These are phyloP conservation scores for Chionomys nivalis DNA, from an alignment of 2,113 vertebrate genomes.

Conservation along the genomic window DNA sequence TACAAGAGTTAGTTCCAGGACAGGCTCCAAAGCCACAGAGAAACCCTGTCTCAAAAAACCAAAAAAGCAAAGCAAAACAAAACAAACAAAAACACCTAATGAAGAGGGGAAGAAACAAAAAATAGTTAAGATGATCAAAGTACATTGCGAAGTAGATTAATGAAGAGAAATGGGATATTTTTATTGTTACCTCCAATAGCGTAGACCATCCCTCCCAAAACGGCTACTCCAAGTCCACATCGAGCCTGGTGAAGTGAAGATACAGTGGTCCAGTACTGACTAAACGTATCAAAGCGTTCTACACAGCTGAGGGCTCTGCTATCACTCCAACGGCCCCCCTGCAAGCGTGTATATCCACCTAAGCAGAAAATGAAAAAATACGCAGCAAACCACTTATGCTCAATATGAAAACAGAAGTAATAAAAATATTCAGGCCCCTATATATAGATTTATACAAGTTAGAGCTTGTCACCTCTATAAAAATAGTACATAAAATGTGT, in stretches of 20 bases:
- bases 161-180: conserved; percentile 53
- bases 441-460: conserved; percentile 32
- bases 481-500: background rate
- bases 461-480: background rate
- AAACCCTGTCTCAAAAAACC: too few relatives aligned
- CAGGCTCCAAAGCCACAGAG: too few relatives aligned
- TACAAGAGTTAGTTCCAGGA: too few relatives aligned
- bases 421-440: conserved; percentile 22
- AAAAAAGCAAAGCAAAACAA: too few relatives aligned
- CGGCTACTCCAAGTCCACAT: conserved; percentile 94
- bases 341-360: conserved; percentile 97
- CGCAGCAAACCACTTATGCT: conserved; percentile 13
- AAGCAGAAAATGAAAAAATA: conserved; percentile 62
- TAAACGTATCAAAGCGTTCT: conserved; percentile 98
- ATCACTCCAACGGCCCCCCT: conserved; percentile 97
- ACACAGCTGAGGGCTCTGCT: conserved; percentile 97
- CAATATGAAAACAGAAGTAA: conserved; percentile 37
- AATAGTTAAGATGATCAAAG: background rate
- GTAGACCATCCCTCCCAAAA: conserved; percentile 97
- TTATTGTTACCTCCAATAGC: conserved; percentile 94
- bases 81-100: background rate
- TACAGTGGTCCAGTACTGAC: conserved; percentile 98
- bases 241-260: conserved; percentile 98
- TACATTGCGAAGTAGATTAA: background rate
- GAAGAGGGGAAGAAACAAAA: background rate